Evolutionary conservation across 2,797 vertebrate species (phyloP).

Genomic region (Enteromius thamalakanensis): DNA sequence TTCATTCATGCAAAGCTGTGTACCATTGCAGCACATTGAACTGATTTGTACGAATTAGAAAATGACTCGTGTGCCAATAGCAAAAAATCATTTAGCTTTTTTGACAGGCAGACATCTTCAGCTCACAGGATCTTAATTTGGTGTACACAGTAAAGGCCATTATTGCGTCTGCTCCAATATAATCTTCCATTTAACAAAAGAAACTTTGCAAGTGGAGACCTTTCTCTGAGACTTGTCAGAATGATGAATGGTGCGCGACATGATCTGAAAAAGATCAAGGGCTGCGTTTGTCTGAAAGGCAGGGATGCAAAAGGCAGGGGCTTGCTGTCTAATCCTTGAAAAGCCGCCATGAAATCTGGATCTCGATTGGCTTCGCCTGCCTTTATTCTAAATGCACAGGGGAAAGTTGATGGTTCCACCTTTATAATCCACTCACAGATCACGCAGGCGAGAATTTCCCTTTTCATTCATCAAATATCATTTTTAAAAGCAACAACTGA

Average conservation of each 20-base stretch:
- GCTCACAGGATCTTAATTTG: slow-evolving; percentile 68
- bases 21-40: slow-evolving; percentile 23
- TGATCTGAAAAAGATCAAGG: slow-evolving; percentile 48
- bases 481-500: slow-evolving; percentile 34
- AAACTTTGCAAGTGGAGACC: slow-evolving; percentile 39
- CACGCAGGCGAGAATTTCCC: slow-evolving; percentile 59
- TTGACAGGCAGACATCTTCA: slow-evolving; percentile 70
- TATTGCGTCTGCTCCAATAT: slow-evolving; percentile 27
- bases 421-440: slow-evolving; percentile 50
- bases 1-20: slow-evolving; percentile 61
- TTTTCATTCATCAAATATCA: slow-evolving; percentile 35
- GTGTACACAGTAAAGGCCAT: slow-evolving; percentile 28
- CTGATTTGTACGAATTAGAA: slow-evolving; percentile 33
- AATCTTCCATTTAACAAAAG: slow-evolving; percentile 39
- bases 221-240: slow-evolving; percentile 28
- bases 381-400: slow-evolving; percentile 61
- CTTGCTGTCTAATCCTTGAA: slow-evolving; percentile 69
- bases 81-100: slow-evolving; percentile 13
- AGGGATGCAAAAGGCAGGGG: slow-evolving; percentile 56
- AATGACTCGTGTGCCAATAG: slow-evolving; percentile 22
- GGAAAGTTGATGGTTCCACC: slow-evolving; percentile 61
- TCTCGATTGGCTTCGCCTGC: slow-evolving; percentile 63
- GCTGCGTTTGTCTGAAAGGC: slow-evolving; percentile 27
- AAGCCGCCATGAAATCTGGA: slow-evolving; percentile 73
- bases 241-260: slow-evolving; percentile 53